Evolutionary conservation across 1,140 invertebrate species (phyloP).

Genomic region (Cotesia typhae): DNA sequence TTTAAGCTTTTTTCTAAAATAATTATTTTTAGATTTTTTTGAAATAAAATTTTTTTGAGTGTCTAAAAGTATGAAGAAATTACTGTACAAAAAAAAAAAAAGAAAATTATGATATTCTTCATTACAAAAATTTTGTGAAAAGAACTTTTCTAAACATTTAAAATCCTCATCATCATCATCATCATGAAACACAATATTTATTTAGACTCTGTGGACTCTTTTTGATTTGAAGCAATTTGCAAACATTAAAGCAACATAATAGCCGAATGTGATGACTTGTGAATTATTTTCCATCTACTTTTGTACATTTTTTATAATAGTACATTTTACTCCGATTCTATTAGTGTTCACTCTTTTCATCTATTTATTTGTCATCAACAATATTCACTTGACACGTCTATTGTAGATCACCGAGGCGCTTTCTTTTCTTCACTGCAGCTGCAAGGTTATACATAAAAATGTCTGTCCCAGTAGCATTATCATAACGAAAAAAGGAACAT

Average conservation of each 20-base stretch:
- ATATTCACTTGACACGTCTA: conserved; percentile 41
- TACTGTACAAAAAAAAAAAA: too few species aligned
- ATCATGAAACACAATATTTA: too few species aligned
- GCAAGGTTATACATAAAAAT: conserved; percentile 89
- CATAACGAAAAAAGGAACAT: conserved; percentile 92
- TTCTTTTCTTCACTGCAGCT: conserved; percentile 87
- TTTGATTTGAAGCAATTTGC: neutral
- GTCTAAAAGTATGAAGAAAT: too few species aligned
- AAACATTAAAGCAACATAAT: too few species aligned
- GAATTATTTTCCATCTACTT: neutral
- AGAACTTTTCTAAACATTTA: too few species aligned
- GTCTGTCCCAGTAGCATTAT: conserved; percentile 92
- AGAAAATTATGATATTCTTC: too few species aligned
- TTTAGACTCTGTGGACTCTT: too few species aligned
- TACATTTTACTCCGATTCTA: neutral
- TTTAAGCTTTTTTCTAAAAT: too few species aligned
- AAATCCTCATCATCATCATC: too few species aligned
- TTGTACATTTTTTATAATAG: neutral
- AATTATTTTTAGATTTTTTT: too few species aligned
- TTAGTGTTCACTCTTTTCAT: conserved; percentile 17
- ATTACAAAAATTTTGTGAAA: too few species aligned
- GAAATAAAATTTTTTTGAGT: too few species aligned
- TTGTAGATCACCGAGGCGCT: conserved; percentile 92
- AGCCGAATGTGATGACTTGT: neutral
- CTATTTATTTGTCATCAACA: conserved; percentile 30